Evolutionary conservation across 2,888 invertebrate species (phyloP).

Genomic region (Bombyx huttoni): DNA sequence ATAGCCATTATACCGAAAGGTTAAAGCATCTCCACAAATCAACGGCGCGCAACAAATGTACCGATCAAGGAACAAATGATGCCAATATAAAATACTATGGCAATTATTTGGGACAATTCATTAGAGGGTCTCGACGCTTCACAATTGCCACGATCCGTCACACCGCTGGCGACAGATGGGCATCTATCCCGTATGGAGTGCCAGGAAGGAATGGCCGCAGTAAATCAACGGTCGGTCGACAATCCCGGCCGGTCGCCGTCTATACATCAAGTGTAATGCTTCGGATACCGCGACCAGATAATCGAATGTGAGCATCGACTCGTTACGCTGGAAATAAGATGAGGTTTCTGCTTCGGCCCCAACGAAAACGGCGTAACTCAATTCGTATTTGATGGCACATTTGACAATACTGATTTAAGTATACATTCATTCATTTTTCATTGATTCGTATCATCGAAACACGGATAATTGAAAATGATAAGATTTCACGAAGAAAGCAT

Average conservation of each 20-base stretch:
- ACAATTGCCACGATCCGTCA: slow-evolving; percentile 62
- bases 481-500: slow-evolving; percentile 1
- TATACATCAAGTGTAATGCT: slow-evolving; percentile 71
- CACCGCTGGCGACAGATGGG: slow-evolving; percentile 53
- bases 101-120: slow-evolving; percentile 72
- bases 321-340: slow-evolving; percentile 70
- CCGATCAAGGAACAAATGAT: slow-evolving; percentile 64
- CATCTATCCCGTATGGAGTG: slow-evolving; percentile 62
- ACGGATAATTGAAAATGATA: not conserved
- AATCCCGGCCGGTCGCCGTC: slow-evolving; percentile 65
- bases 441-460: not conserved
- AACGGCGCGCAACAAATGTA: slow-evolving; percentile 57
- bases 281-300: slow-evolving; percentile 70
- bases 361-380: slow-evolving; percentile 34
- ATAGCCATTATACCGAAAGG: slow-evolving; percentile 10
- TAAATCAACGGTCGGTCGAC: slow-evolving; percentile 67
- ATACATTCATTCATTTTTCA: not conserved
- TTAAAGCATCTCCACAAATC: slow-evolving; percentile 63
- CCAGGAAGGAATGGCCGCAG: slow-evolving; percentile 63
- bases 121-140: slow-evolving; percentile 60
- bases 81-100: slow-evolving; percentile 67
- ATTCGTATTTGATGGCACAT: slow-evolving; percentile 19
- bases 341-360: slow-evolving; percentile 45
- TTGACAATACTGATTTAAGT: slow-evolving; percentile 23
- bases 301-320: slow-evolving; percentile 72